Percentiles rank a stretch among this genome's conserved stretches.
phyloP scores from a whole-genome alignment of 2,113 vertebrate genomes.

The Podarcis raffonei region DNA sequence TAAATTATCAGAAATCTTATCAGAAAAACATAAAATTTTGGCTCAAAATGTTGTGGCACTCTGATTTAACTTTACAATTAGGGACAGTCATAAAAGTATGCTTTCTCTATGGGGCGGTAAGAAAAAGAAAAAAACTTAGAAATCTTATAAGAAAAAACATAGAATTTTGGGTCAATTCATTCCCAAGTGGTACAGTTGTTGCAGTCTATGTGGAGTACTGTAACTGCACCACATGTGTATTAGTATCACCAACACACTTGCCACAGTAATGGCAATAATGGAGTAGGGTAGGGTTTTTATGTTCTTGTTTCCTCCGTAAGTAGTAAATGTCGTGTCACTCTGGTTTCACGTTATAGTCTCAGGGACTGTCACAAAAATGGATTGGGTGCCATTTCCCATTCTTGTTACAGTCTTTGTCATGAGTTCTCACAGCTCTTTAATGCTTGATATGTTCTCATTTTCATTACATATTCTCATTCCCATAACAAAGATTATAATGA shows the following conservation, averaged over 20 bases:
- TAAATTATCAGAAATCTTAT: no score
- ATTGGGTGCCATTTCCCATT: constrained; percentile 62
- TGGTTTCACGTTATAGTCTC: constrained; percentile 59
- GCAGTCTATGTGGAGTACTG: no score
- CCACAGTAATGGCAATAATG: constrained; percentile 29
- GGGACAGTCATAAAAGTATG: no score
- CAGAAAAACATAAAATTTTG: no score
- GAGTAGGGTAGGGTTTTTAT: constrained; percentile 47
- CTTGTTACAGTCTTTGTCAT: constrained; percentile 70
- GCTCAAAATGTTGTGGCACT: no score
- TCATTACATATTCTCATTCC: constrained; percentile 76
- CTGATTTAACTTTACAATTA: no score
- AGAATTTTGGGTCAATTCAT: no score
- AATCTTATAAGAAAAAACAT: no score
- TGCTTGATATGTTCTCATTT: constrained; percentile 71
- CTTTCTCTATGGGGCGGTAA: no score
- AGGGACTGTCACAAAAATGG: constrained; percentile 67
- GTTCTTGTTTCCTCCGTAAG: constrained; percentile 64
- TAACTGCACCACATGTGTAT: no score
- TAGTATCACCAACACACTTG: constrained; percentile 34
- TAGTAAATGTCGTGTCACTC: constrained; percentile 66
- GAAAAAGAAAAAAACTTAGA: no score
- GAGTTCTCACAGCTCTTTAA: constrained; percentile 71
- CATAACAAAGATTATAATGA: constrained; percentile 80
- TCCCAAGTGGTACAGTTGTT: no score